A percentile compares a stretch with the other conserved stretches of the same genome.
Conservation (phyloP, 2,888 invertebrate genomes). For the Spisula subtruncata region DNA sequence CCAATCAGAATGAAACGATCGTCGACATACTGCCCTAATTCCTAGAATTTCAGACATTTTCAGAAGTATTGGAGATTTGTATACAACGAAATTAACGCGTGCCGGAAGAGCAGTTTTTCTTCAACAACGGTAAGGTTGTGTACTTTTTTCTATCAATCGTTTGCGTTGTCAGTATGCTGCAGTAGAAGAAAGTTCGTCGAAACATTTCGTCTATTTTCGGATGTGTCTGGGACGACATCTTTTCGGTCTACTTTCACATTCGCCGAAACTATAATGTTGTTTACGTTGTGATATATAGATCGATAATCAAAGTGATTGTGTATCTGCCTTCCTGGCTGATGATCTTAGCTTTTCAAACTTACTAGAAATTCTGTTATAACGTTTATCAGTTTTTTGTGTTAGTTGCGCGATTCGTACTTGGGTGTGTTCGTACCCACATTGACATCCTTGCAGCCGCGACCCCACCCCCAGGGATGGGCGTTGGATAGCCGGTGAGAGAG, state of each 20-base stretch:
- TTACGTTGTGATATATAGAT: background rate
- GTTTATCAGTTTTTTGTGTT: background rate
- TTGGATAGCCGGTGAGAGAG: no score
- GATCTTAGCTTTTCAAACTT: background rate
- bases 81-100: background rate
- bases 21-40: background rate
- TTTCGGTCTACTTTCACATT: constrained; percentile 23
- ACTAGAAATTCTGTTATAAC: background rate
- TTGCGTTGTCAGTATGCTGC: background rate
- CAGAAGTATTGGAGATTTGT: background rate
- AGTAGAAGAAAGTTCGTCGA: background rate
- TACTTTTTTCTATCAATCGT: background rate
- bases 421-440: background rate
- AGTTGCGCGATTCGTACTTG: background rate
- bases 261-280: background rate
- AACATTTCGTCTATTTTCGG: no score
- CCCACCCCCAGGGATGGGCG: no score
- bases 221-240: background rate
- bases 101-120: background rate
- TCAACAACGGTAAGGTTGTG: background rate
- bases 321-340: background rate
- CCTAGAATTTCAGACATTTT: background rate
- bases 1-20: background rate
- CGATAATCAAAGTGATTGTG: background rate
- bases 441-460: no score